Conservation (phyloP, 2,113 vertebrate genomes). For the Spea multiplicata region DNA sequence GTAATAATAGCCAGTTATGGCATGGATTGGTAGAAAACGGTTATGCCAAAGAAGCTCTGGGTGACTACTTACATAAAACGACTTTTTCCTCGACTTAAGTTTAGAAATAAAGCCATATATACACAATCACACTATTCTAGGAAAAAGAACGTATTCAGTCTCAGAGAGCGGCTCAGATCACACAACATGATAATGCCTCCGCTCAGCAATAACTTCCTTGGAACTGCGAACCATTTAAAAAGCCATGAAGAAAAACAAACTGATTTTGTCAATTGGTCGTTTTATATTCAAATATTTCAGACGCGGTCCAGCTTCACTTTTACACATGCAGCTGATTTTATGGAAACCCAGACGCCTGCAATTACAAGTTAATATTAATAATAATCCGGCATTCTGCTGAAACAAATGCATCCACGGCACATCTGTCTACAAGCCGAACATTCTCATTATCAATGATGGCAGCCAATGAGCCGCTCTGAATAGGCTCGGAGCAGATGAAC, state of each 20-base stretch:
- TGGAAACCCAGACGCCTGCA: conserved; percentile 36
- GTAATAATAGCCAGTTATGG: too few species aligned
- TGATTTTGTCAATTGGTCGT: neutral
- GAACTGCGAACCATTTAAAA: neutral
- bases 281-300: conserved; percentile 20
- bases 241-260: neutral
- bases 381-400: conserved; percentile 39
- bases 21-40: too few species aligned
- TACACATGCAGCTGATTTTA: conserved; percentile 34
- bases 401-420: conserved; percentile 37
- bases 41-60: too few species aligned
- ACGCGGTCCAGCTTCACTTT: conserved; percentile 1
- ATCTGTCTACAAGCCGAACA: conserved; percentile 32
- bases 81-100: too few species aligned
- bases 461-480: conserved; percentile 40
- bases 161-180: too few species aligned
- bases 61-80: too few species aligned
- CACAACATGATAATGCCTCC: too few species aligned
- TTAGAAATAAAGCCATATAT: too few species aligned
- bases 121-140: too few species aligned
- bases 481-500: neutral
- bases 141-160: too few species aligned
- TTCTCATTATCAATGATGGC: conserved; percentile 40
- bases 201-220: neutral
- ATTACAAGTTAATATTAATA: conserved; percentile 38